phyloP scores from a whole-genome alignment of 2,797 vertebrate species.

The Morus bassanus region DNA sequence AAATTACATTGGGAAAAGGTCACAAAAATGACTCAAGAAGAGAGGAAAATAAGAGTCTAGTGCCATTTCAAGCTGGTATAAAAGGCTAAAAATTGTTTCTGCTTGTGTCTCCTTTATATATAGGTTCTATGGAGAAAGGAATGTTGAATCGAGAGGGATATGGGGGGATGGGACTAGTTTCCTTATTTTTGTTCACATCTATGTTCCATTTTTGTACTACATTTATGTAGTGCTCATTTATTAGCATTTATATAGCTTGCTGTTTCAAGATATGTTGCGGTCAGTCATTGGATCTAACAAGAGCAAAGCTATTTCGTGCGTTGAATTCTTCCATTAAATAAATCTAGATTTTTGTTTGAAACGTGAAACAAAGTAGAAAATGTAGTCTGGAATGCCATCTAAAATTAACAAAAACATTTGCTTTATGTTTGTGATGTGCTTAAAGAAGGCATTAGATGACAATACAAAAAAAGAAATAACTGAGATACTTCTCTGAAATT shows the following conservation, averaged over 20 bases:
- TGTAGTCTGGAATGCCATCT: neutral
- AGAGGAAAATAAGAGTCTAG: neutral
- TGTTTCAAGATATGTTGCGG: neutral
- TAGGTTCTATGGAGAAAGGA: neutral
- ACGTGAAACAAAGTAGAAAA: neutral
- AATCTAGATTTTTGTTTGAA: neutral
- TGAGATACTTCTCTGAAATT: neutral
- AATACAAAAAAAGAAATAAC: neutral
- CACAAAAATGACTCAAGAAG: neutral
- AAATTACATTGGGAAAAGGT: neutral
- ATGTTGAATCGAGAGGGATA: neutral
- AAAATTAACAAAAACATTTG: neutral
- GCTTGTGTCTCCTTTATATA: neutral
- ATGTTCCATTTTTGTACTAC: neutral
- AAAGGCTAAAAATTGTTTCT: neutral
- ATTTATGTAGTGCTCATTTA: neutral
- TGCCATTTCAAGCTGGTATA: neutral
- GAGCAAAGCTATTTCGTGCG: neutral
- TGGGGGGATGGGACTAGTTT: neutral
- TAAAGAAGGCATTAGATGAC: neutral
- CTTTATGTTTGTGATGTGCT: neutral
- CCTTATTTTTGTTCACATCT: neutral
- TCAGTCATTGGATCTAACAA: neutral
- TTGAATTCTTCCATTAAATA: neutral
- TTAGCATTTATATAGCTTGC: conserved; percentile 33